phyloP scores from a whole-genome alignment of 1,140 invertebrate species.

The Ostrea denselamellosa region DNA sequence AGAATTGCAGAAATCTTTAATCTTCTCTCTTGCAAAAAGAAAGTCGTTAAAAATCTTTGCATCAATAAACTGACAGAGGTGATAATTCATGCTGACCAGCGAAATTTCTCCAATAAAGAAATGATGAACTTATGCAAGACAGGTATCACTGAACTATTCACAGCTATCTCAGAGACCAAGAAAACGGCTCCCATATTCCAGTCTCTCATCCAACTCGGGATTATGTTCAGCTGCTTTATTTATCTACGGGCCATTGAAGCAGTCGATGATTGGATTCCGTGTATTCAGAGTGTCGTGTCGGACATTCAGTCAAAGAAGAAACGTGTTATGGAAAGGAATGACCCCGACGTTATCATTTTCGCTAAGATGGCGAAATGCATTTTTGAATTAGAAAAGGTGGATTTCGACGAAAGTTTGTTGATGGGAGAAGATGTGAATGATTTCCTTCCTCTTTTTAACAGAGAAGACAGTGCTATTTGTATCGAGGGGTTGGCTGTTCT shows the following conservation, averaged over 20 bases:
- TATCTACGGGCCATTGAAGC: background rate
- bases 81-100: background rate
- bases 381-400: background rate
- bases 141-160: background rate
- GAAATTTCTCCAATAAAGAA: background rate
- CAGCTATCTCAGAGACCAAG: background rate
- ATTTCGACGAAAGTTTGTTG: background rate
- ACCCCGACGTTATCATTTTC: background rate
- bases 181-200: background rate
- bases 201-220: background rate
- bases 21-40: background rate
- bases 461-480: background rate
- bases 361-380: background rate
- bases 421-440: background rate
- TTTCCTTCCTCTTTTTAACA: background rate
- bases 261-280: background rate
- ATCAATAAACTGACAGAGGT: background rate
- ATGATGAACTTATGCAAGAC: background rate
- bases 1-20: background rate
- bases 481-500: background rate
- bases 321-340: background rate
- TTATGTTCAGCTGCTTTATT: background rate
- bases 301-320: background rate
- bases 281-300: background rate
- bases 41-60: background rate